Conservation (phyloP, 2,888 invertebrate genomes). For the Plebejus melissa region DNA sequence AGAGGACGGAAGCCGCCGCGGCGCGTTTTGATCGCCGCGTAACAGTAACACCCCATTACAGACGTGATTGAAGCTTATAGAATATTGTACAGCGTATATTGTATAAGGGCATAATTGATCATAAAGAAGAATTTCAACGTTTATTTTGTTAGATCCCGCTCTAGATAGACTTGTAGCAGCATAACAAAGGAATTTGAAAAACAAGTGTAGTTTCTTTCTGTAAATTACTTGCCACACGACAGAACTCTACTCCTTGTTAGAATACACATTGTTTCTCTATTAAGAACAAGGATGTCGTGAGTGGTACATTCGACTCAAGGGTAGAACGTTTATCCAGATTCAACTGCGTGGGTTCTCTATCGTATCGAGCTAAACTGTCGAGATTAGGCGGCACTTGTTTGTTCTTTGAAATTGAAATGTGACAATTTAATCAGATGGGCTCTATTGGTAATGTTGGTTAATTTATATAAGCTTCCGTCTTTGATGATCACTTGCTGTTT, state of each 20-base stretch:
- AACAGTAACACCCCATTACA: constrained; percentile 57
- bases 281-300: neutral
- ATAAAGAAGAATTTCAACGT: neutral
- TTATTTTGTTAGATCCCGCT: neutral
- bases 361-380: neutral
- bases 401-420: neutral
- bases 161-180: neutral
- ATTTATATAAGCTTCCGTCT: neutral
- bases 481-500: neutral
- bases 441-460: neutral
- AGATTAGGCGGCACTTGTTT: constrained; percentile 14
- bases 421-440: neutral
- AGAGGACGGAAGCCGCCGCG: constrained; percentile 61
- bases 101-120: neutral
- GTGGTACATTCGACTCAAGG: neutral
- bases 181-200: neutral
- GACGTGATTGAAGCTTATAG: constrained; percentile 51
- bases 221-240: neutral
- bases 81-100: constrained; percentile 25
- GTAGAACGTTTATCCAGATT: constrained; percentile 2
- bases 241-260: neutral
- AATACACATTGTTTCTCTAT: neutral
- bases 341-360: neutral
- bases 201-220: neutral
- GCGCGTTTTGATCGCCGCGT: constrained; percentile 51